These are phyloP conservation scores for Pogonophryne albipinna DNA, from an alignment of 2,797 vertebrate species.

Conservation along the genomic window DNA sequence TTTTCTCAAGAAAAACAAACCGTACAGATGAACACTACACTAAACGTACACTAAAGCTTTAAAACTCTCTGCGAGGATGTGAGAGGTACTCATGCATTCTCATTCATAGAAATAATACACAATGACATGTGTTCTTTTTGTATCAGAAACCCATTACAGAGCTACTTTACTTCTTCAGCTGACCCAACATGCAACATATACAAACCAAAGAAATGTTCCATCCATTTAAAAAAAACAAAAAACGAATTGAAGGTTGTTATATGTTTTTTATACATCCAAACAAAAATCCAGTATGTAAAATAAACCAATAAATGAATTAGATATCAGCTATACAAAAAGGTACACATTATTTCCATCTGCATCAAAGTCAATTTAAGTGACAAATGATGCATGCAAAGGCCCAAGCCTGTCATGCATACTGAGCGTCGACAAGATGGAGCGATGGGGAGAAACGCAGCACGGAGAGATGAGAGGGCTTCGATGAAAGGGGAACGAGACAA, in stretches of 20 bases:
- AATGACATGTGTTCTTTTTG: neutral
- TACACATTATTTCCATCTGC: neutral
- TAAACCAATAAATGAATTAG: neutral
- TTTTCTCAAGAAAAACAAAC: conserved; percentile 16
- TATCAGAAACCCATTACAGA: neutral
- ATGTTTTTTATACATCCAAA: neutral
- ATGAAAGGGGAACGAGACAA: conserved; percentile 9
- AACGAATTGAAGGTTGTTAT: neutral
- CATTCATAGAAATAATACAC: conserved; percentile 12
- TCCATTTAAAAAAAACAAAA: too few relatives aligned
- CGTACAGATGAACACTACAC: neutral
- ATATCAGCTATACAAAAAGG: neutral
- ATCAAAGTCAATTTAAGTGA: conserved; percentile 22
- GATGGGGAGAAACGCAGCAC: conserved; percentile 19
- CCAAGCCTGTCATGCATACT: conserved; percentile 10
- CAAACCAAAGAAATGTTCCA: neutral
- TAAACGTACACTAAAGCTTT: conserved; percentile 9
- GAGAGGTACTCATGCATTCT: conserved; percentile 2
- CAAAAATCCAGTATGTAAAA: neutral
- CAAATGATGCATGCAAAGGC: conserved; percentile 34
- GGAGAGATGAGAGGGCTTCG: conserved; percentile 7
- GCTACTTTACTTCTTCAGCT: neutral
- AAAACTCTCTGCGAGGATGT: conserved; percentile 1
- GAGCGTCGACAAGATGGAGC: conserved; percentile 34
- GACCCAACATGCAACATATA: conserved; percentile 1